Percentiles rank a stretch among this genome's conserved stretches.
These are phyloP conservation scores for Oppia nitens DNA, from an alignment of 1,140 invertebrate species.

Conservation along the genomic window DNA sequence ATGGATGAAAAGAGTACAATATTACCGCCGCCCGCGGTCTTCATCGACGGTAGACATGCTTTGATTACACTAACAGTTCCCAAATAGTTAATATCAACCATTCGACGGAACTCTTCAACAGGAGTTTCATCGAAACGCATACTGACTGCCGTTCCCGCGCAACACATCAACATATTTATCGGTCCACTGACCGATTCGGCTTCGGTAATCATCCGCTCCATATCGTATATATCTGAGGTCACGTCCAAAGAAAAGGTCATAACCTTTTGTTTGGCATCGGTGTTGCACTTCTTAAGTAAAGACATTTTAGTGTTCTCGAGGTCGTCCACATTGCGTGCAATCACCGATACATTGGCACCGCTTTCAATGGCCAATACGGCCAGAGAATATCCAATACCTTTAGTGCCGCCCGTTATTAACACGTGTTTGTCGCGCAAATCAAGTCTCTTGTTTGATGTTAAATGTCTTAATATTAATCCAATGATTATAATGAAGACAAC, in stretches of 20 bases:
- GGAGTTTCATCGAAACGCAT: constrained; percentile 64
- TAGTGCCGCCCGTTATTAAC: constrained; percentile 75
- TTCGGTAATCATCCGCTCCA: constrained; percentile 17
- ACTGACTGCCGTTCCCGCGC: constrained; percentile 50
- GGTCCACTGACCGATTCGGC: constrained; percentile 48
- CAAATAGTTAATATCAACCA: constrained; percentile 41
- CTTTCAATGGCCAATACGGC: constrained; percentile 52
- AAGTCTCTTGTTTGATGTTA: not conserved
- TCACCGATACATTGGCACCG: constrained; percentile 73
- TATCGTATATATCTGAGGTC: constrained; percentile 5
- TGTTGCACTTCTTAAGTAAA: constrained; percentile 28
- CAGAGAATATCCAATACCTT: constrained; percentile 75
- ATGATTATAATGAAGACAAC: no score
- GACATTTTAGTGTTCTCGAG: constrained; percentile 43
- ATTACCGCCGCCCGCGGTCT: constrained; percentile 38
- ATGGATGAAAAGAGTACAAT: constrained; percentile 75
- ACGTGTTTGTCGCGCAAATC: constrained; percentile 9
- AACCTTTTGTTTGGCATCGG: constrained; percentile 39
- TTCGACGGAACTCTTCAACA: constrained; percentile 38
- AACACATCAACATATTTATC: constrained; percentile 76
- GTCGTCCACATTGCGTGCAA: constrained; percentile 53
- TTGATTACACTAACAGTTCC: constrained; percentile 36
- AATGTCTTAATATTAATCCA: no score
- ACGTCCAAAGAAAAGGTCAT: constrained; percentile 33
- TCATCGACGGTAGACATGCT: constrained; percentile 36